Base-by-base conservation (phyloP, 2,888 invertebrate species). In the Apeira syringaria region DNA sequence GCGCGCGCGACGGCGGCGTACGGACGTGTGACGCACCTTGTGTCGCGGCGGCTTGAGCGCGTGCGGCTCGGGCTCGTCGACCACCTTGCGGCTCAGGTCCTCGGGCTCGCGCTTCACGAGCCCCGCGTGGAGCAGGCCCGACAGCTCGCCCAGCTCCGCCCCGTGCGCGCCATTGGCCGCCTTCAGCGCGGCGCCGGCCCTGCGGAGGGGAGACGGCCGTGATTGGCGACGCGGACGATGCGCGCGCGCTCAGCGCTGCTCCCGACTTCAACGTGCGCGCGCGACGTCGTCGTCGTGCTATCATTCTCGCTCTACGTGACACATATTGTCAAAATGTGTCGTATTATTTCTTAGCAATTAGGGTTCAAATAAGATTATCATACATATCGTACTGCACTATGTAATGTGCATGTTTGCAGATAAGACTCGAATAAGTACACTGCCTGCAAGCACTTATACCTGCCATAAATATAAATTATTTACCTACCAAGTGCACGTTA, bases 51-150 rank as follows among this genome's bases (percentile, higher is more conserved):
- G 84, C 92, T 91, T 78, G 91, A 91, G 77, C 92, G 92, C 84
- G 90, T 91, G 88, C 85, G 85, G 77, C 78, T 83, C 80, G 69
- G 92, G 92, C 80, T 91, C 91, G 78, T 91, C 91, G 79, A 91
- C 91, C 81, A 92, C 86, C 89, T 93, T 93, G 80, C 93, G 92
- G 91, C 94, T 95, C 62, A 95, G 91, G 81, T 95, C 95, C 90
- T 95, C 95, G 68, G 95, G 95, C 85, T 95, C 95, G 78, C 95
- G 92, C 89, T 95, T 95, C 80, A 95, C 94, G 76, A 92, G 92
- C 74, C 92, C 92, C 77, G 92, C 91, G 83, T 92, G 92, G 59
- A 92, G 91, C 83, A 92, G 91, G 61, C 90, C 89, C 77, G 88
- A 90, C 75, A 88, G 91, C 74, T 90, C 91, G 81, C 80, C 92